Evolutionary conservation across 1,140 invertebrate species (phyloP), one percentile per base, ranked within the genome.

Genomic region (Leptonema lineaticorne): DNA sequence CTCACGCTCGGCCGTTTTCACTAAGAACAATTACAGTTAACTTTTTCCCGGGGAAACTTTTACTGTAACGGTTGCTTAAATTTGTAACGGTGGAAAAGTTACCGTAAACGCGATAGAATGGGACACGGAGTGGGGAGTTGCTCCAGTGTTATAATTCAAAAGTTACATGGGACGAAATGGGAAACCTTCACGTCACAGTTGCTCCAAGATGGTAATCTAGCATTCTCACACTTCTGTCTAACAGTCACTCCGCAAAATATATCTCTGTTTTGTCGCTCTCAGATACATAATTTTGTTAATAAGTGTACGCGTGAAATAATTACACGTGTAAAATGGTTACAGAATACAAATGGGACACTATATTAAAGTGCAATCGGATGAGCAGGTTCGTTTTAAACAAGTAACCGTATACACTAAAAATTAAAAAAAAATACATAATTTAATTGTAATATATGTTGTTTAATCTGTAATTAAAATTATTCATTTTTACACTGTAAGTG

Each of bases 1-100:
- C 30, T 11, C 4, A 14, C 8, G 53, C 4, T 22, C 8, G 53
- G 20, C 53, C 26, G 29, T 29, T 27, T 58, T n/a, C n/a, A 58
- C 29, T 63, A 50, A 48, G 37, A 69, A 70, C 69, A 70, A 70
- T 70, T 67, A 67, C 41, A 70, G 58, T 63, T 66, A 67, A 67
- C 57, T 70, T 70, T 68, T 67, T 58, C 65, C 58, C 48, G 69
- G 29, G 26, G 18, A 63, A 63, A 63, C 30, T 67, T 70, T 68
- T 22, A 37, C 48, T 63, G 69, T 67, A 67, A 70, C 65, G 69
- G 65, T 70, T 68, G 69, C 65, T 68, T 68, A 68, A 68, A 70
- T 70, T 67, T 67, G 69, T 70, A 58, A 63, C n/a, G 53, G 63
- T 68, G 22, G 48, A 24, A 60, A 63, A 59, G 33, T 57, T 67